These are phyloP conservation scores for Sitta europaea DNA, from an alignment of 2,113 vertebrate species.

Conservation along the genomic window DNA sequence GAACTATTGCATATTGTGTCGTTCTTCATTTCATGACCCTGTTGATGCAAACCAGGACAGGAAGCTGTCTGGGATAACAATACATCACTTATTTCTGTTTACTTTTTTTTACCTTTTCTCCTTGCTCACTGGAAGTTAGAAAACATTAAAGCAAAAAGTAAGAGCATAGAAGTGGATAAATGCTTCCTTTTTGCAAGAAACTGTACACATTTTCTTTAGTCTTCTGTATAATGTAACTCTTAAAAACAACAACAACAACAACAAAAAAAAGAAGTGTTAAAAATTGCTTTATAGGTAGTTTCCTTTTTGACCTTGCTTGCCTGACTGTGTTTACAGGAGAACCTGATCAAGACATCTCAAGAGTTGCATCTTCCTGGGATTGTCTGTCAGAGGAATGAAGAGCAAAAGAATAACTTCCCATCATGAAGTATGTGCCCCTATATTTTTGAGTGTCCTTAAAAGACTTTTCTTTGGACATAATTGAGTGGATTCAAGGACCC, in stretches of 20 bases:
- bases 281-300: neutral
- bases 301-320: slow-evolving; percentile 7
- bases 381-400: slow-evolving; percentile 7
- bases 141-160: neutral
- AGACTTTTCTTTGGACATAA: slow-evolving; percentile 17
- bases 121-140: neutral
- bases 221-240: neutral
- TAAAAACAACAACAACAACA: neutral
- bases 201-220: neutral
- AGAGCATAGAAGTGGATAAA: neutral
- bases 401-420: neutral
- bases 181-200: neutral
- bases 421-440: neutral
- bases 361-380: slow-evolving; percentile 15
- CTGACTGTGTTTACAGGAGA: neutral
- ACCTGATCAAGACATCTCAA: slow-evolving; percentile 8
- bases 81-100: neutral
- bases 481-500: neutral
- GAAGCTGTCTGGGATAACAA: neutral
- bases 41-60: slow-evolving; percentile 54
- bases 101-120: neutral
- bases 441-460: slow-evolving; percentile 44
- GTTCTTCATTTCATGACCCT: slow-evolving; percentile 30
- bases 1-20: neutral
- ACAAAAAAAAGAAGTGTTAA: neutral